These are phyloP conservation scores for Noctua pronuba DNA, from an alignment of 2,888 invertebrate species.

Conservation along the genomic window DNA sequence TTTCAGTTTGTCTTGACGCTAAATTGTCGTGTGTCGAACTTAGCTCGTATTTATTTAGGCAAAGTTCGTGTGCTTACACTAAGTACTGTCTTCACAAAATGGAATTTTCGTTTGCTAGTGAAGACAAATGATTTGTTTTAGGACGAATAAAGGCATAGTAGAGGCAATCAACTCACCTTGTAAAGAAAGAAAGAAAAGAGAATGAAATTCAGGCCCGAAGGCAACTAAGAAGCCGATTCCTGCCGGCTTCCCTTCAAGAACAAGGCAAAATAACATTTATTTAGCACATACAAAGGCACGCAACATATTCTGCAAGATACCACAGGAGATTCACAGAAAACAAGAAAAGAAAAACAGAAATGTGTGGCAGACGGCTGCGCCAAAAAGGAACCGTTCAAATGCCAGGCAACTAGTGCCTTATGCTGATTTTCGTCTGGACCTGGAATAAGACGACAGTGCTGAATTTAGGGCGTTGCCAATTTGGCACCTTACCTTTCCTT, in stretches of 20 bases:
- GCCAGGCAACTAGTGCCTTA: not conserved
- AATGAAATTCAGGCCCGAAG: not conserved
- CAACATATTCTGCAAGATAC: not conserved
- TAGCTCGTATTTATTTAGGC: constrained; percentile 58
- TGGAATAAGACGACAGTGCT: not conserved
- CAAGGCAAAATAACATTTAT: not conserved
- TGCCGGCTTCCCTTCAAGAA: no score
- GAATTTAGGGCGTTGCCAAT: not conserved
- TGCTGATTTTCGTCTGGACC: not conserved
- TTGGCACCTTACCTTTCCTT: not conserved
- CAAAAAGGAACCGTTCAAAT: no score
- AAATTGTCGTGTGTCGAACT: constrained; percentile 40
- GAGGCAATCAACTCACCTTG: not conserved
- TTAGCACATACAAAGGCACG: not conserved
- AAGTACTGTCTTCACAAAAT: constrained; percentile 18
- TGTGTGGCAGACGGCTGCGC: not conserved
- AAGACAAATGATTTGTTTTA: constrained; percentile 7
- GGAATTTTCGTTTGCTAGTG: not conserved
- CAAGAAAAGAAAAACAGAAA: no score
- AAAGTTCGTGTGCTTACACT: constrained; percentile 36
- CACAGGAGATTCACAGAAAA: not conserved
- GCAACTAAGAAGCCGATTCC: no score
- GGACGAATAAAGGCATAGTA: not conserved
- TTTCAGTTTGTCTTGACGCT: constrained; percentile 51
- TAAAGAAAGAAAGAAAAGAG: not conserved